Evolutionary conservation across 2,113 vertebrate genomes (phyloP).

Genomic region (Monarcha castaneiventris): DNA sequence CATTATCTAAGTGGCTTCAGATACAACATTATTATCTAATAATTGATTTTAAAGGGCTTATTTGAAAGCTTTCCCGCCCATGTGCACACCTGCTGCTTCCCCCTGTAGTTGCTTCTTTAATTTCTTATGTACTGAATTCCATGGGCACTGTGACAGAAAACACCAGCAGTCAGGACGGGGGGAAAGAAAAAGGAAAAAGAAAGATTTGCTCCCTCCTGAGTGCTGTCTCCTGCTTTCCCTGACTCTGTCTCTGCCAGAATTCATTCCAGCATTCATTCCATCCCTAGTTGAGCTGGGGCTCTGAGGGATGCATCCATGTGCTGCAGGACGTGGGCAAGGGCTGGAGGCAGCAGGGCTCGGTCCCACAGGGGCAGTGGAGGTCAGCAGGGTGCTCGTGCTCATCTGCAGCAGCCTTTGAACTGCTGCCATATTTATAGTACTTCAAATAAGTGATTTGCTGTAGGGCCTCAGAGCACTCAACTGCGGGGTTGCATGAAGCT

Average conservation of each 20-base stretch:
- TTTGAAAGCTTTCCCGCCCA: neutral
- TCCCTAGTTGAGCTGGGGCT: neutral
- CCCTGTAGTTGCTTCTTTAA: neutral
- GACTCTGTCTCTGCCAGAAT: neutral
- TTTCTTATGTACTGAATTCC: neutral
- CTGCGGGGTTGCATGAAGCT: neutral
- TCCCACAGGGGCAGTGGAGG: neutral
- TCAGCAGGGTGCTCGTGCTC: neutral
- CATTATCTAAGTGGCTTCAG: neutral
- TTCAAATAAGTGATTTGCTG: neutral
- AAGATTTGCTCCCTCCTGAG: neutral
- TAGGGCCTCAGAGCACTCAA: neutral
- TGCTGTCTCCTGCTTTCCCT: neutral
- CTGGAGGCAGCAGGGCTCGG: neutral
- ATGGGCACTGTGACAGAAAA: neutral
- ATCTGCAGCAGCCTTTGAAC: neutral
- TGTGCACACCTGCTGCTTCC: neutral
- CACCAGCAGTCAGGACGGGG: neutral
- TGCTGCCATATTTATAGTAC: neutral
- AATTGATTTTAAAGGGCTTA: neutral
- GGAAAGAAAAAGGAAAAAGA: neutral
- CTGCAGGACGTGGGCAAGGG: neutral
- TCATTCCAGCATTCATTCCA: neutral
- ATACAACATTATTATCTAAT: neutral
- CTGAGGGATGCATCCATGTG: rapidly evolving